These are phyloP conservation scores for Cecropterus lyciades DNA, from an alignment of 1,140 invertebrate species.

Conservation along the genomic window DNA sequence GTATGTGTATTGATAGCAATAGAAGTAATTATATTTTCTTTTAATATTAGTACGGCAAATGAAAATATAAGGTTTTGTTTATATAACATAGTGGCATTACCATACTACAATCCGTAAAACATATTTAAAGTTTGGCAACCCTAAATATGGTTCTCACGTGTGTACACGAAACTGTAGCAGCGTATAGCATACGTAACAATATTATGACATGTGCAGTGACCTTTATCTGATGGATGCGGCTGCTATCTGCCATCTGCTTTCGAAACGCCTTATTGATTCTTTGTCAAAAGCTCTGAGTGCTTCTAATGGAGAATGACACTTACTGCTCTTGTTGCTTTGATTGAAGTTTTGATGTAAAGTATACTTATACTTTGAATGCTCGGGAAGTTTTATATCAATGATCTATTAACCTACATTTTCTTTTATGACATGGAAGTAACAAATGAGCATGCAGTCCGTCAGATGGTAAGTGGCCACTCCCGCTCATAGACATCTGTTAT, in stretches of 20 bases:
- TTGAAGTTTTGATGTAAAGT: neutral
- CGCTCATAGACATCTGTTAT: too few species aligned
- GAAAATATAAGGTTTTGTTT: too few species aligned
- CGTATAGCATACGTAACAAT: conserved; percentile 13
- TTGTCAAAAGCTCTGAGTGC: conserved; percentile 13
- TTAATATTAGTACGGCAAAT: too few species aligned
- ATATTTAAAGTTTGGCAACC: neutral
- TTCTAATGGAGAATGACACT: conserved; percentile 11
- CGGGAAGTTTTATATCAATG: neutral
- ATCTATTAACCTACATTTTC: too few species aligned
- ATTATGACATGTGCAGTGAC: conserved; percentile 30
- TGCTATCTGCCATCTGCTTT: conserved; percentile 28
- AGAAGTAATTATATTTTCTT: too few species aligned
- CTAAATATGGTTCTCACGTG: conserved; percentile 12
- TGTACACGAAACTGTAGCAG: conserved; percentile 14
- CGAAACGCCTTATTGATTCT: conserved; percentile 30
- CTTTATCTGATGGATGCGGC: conserved; percentile 27
- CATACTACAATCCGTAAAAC: too few species aligned
- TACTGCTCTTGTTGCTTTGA: neutral
- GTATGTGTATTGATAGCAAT: too few species aligned
- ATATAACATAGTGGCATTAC: too few species aligned
- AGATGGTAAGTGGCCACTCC: too few species aligned
- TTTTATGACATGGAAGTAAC: too few species aligned
- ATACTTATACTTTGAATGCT: neutral
- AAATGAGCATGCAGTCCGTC: too few species aligned